These are phyloP conservation scores for Pagetopsis macropterus DNA, from an alignment of 2,797 vertebrate species.

Conservation along the genomic window DNA sequence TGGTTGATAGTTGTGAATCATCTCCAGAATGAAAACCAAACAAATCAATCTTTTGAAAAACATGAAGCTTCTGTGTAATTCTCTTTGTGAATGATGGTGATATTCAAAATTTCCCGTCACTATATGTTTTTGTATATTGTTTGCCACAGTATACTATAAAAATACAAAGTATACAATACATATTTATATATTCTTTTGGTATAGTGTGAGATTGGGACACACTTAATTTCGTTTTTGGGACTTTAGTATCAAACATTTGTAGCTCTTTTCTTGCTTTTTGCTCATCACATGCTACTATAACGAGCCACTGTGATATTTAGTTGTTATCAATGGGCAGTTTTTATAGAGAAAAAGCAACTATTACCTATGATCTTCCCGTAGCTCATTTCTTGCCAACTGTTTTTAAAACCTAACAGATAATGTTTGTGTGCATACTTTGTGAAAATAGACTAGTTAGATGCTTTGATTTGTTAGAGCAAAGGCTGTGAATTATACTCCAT, in stretches of 20 bases:
- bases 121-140: neutral
- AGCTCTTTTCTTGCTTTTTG: constrained; percentile 1
- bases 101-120: constrained; percentile 6
- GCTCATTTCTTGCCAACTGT: constrained; percentile 10
- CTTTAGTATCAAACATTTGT: neutral
- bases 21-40: neutral
- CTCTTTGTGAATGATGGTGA: constrained; percentile 5
- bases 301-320: constrained; percentile 13
- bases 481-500: neutral
- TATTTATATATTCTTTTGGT: neutral
- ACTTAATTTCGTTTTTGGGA: neutral
- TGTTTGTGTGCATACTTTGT: neutral
- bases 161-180: neutral
- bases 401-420: constrained; percentile 7
- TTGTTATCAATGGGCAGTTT: neutral
- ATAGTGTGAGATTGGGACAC: constrained; percentile 10
- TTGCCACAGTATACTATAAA: neutral
- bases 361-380: neutral
- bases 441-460: neutral
- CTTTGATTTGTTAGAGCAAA: constrained; percentile 9
- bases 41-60: neutral
- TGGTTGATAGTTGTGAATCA: neutral
- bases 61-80: neutral
- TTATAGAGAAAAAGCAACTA: neutral
- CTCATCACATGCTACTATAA: constrained; percentile 3